Conservation (phyloP, 2,113 vertebrate genomes). For the Semnornis frantzii region DNA sequence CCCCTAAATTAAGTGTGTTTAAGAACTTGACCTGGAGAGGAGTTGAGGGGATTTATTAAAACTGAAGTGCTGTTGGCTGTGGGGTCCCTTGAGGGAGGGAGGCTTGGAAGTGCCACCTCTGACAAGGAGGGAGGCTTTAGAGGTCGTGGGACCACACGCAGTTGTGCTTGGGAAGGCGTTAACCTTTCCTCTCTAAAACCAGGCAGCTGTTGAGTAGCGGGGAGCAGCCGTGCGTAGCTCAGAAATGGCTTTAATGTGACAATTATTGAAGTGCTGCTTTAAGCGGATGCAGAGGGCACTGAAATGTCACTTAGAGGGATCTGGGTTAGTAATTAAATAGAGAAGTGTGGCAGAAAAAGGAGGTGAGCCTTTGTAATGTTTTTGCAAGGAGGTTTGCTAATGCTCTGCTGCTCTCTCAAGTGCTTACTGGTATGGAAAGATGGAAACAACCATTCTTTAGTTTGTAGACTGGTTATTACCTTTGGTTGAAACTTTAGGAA, state of each 20-base stretch:
- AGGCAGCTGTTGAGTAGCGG: not conserved
- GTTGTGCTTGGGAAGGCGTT: not conserved
- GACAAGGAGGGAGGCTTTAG: not conserved
- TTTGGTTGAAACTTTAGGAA: not conserved
- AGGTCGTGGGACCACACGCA: conserved; percentile 35
- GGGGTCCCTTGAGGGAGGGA: not conserved
- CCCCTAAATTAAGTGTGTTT: not conserved
- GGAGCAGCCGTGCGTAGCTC: not conserved
- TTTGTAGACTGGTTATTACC: not conserved
- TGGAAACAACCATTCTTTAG: not conserved
- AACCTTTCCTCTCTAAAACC: not conserved
- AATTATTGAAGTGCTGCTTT: not conserved
- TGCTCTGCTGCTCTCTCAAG: not conserved
- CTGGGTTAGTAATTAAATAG: not conserved
- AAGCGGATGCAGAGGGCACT: not conserved
- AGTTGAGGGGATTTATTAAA: not conserved
- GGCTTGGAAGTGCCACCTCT: not conserved
- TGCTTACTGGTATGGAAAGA: not conserved
- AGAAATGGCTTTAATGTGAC: not conserved
- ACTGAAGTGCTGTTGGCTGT: not conserved
- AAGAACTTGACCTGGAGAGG: not conserved
- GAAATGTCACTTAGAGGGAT: not conserved
- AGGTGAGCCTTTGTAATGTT: not conserved
- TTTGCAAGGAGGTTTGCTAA: not conserved
- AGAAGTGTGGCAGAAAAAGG: not conserved